phyloP scores from a whole-genome alignment of 2,797 vertebrate species.

The Eulemur mongoz region DNA sequence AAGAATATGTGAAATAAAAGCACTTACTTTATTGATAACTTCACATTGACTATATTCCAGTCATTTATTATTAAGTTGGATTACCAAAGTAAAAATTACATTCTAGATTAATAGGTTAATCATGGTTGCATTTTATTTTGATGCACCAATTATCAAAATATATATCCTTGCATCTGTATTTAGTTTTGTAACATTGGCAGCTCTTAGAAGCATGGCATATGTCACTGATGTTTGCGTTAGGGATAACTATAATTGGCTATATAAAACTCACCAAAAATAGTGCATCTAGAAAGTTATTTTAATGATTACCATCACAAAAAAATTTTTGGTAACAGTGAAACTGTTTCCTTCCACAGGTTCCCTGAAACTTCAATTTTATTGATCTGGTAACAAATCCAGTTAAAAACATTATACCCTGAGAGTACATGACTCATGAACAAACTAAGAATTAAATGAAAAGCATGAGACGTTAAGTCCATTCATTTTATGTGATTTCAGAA shows the following conservation, averaged over 20 bases:
- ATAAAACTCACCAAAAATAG: not conserved
- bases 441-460: constrained; percentile 8
- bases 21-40: not conserved
- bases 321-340: not conserved
- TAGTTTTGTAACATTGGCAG: not conserved
- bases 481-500: constrained; percentile 12
- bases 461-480: not conserved
- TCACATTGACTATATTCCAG: not conserved
- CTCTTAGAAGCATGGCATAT: not conserved
- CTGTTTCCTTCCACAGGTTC: not conserved
- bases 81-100: not conserved
- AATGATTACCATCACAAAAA: not conserved
- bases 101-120: not conserved
- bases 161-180: not conserved
- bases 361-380: not conserved
- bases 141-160: not conserved
- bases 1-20: not conserved
- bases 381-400: not conserved
- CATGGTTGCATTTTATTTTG: not conserved
- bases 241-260: not conserved
- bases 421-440: constrained; percentile 30
- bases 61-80: not conserved
- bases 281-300: not conserved
- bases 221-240: not conserved
- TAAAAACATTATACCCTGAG: not conserved